Conservation (phyloP, 2,113 vertebrate genomes). For the Myocastor coypus region DNA sequence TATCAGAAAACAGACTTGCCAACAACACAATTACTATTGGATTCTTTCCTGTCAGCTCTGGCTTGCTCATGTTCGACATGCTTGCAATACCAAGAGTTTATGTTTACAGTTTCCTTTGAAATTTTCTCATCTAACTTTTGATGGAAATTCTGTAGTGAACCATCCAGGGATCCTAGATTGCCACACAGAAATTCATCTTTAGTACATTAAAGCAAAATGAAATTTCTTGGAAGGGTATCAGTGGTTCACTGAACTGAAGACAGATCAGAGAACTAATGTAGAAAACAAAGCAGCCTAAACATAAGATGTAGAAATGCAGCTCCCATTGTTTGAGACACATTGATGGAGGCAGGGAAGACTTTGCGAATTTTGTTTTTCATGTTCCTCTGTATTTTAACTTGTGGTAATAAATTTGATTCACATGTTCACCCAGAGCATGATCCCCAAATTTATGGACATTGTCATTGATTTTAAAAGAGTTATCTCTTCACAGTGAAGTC, state of each 20-base stretch:
- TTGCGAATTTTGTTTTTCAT: neutral
- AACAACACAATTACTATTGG: neutral
- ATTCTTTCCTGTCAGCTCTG: neutral
- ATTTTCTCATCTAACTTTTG: neutral
- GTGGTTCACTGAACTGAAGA: neutral
- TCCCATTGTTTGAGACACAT: neutral
- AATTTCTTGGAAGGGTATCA: neutral
- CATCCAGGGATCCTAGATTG: neutral
- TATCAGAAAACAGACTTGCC: neutral
- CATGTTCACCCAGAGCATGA: neutral
- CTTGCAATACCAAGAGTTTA: neutral
- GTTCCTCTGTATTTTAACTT: neutral
- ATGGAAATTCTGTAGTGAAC: neutral
- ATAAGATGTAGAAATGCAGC: neutral
- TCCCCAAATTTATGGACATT: neutral
- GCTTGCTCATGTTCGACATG: neutral
- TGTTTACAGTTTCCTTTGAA: neutral
- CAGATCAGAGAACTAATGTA: neutral
- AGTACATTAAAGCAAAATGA: neutral
- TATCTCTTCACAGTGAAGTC: constrained; percentile 21
- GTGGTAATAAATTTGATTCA: neutral
- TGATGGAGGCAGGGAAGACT: neutral
- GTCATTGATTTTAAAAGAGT: neutral
- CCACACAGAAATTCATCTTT: neutral
- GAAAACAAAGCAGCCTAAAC: neutral